These are phyloP conservation scores for Peromyscus polionotus DNA, from an alignment of 2,113 vertebrate genomes.

Conservation along the genomic window DNA sequence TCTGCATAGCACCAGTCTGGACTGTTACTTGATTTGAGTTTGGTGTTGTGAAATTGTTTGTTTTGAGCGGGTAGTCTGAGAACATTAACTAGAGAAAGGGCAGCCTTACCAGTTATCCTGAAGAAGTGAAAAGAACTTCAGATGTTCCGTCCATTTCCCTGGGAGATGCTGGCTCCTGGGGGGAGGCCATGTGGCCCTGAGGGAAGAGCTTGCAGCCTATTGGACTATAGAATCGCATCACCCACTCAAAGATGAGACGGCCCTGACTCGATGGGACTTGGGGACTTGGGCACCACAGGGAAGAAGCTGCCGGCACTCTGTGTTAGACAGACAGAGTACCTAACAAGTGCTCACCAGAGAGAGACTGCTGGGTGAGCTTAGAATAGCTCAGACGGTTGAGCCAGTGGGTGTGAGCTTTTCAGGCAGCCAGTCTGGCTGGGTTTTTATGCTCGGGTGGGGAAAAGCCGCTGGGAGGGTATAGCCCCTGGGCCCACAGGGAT, in stretches of 20 bases:
- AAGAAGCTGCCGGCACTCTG: background rate
- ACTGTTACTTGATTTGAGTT: background rate
- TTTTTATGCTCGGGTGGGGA: too few relatives aligned
- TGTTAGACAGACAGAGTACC: background rate
- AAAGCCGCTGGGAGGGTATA: background rate
- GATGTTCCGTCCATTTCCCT: background rate
- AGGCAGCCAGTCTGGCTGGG: background rate
- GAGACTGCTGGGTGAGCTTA: background rate
- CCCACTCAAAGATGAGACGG: background rate
- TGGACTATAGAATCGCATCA: background rate
- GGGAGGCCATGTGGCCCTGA: too few relatives aligned
- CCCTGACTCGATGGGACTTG: background rate
- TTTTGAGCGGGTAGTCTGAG: background rate
- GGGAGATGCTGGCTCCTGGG: background rate
- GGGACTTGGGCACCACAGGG: background rate
- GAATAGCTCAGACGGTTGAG: background rate
- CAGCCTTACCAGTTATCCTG: background rate
- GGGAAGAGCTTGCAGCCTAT: background rate
- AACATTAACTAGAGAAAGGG: too few relatives aligned
- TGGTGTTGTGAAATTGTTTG: background rate
- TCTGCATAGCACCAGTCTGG: too few relatives aligned
- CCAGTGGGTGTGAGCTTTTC: background rate
- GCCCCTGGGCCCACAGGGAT: background rate
- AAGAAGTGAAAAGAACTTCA: too few relatives aligned
- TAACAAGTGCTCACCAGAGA: background rate